A percentile compares a stretch with the other conserved stretches of the same genome.
These are phyloP conservation scores for Campylomormyrus numenius DNA, from an alignment of 2,113 vertebrate species.

Conservation along the genomic window DNA sequence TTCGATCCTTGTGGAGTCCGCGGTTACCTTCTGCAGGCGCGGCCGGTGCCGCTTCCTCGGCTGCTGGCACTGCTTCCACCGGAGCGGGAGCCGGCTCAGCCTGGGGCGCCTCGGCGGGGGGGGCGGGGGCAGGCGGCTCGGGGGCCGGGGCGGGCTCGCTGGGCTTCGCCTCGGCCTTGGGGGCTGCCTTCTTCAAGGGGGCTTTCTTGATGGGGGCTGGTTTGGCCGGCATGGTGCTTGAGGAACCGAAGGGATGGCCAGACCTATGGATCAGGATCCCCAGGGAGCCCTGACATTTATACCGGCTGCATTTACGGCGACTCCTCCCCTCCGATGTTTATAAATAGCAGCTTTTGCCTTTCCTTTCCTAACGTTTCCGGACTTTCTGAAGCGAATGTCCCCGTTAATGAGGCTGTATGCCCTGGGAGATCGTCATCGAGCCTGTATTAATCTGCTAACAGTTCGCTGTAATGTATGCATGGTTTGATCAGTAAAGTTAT, in stretches of 20 bases:
- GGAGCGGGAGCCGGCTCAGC: not conserved
- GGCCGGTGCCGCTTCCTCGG: not conserved
- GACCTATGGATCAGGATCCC: slow-evolving; percentile 29
- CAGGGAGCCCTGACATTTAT: slow-evolving; percentile 41
- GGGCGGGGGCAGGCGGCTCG: not conserved
- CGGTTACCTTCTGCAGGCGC: slow-evolving; percentile 25
- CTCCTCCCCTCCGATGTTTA: slow-evolving; percentile 48
- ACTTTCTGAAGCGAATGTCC: not conserved
- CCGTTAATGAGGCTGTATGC: not conserved
- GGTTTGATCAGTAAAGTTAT: not conserved
- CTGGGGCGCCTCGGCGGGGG: not conserved
- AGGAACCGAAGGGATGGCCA: slow-evolving; percentile 20
- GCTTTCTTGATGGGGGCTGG: slow-evolving; percentile 54
- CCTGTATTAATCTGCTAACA: not conserved
- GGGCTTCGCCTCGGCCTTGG: slow-evolving; percentile 25
- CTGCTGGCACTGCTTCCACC: slow-evolving; percentile 20
- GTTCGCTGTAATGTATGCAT: not conserved
- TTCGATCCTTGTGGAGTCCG: not conserved
- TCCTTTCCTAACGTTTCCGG: not conserved
- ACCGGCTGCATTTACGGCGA: slow-evolving; percentile 22
- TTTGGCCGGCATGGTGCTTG: slow-evolving; percentile 42
- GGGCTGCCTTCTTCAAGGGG: slow-evolving; percentile 47
- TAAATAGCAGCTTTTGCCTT: slow-evolving; percentile 19
- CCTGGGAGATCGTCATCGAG: not conserved
- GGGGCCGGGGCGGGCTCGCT: slow-evolving; percentile 12